Evolutionary conservation across 1,140 invertebrate genomes (phyloP).

Genomic region (Atta cephalotes): DNA sequence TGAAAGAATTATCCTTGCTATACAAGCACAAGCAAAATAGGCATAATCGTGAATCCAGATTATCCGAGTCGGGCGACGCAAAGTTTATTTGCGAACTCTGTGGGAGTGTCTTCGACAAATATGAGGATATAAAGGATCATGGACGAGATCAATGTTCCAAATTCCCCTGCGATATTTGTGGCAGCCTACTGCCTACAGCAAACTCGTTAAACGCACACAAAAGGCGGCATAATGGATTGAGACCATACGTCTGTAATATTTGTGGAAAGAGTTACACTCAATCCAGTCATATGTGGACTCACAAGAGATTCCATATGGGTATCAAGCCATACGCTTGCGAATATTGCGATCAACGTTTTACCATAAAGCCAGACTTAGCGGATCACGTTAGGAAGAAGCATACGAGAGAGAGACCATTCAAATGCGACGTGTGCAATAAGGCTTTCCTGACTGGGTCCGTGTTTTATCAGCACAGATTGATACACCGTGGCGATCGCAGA

Average conservation of each 20-base stretch:
- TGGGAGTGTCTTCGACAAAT: constrained; percentile 79
- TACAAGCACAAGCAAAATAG: constrained; percentile 84
- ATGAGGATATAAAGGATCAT: constrained; percentile 83
- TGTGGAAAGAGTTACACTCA: constrained; percentile 88
- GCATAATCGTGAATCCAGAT: constrained; percentile 73
- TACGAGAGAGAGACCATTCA: constrained; percentile 90
- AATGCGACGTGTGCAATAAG: constrained; percentile 90
- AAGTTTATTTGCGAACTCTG: constrained; percentile 85
- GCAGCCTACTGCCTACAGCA: constrained; percentile 77
- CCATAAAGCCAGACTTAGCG: constrained; percentile 89
- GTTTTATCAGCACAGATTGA: constrained; percentile 91
- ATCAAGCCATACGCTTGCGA: constrained; percentile 88
- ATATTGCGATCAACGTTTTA: constrained; percentile 88
- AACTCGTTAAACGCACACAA: constrained; percentile 83
- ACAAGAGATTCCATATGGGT: constrained; percentile 88
- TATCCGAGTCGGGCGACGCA: constrained; percentile 73
- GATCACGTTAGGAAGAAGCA: constrained; percentile 90
- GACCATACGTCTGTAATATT: constrained; percentile 88
- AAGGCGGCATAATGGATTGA: constrained; percentile 84
- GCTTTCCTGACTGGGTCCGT: constrained; percentile 91
- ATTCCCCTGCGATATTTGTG: constrained; percentile 76
- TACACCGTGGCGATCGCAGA: constrained; percentile 93
- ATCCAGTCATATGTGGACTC: constrained; percentile 88
- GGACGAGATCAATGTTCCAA: constrained; percentile 77
- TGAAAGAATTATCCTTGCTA: constrained; percentile 74